phyloP scores from a whole-genome alignment of 2,888 invertebrate genomes.

The Calephelis perditalis region DNA sequence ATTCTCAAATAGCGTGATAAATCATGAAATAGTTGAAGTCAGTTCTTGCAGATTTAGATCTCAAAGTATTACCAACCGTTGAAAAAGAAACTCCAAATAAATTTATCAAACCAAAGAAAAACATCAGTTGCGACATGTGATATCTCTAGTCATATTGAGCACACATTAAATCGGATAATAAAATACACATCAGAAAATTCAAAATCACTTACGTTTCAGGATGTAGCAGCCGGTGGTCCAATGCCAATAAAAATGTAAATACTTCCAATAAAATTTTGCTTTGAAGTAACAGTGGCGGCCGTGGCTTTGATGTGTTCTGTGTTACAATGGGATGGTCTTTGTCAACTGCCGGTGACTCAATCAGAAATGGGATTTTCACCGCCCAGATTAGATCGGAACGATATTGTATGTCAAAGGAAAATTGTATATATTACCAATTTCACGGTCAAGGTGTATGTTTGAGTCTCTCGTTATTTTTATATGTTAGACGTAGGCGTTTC shows the following conservation, averaged over 20 bases:
- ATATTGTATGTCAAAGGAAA: constrained; percentile 8
- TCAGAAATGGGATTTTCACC: constrained; percentile 48
- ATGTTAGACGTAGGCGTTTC: too few relatives aligned
- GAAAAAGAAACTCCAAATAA: too few relatives aligned
- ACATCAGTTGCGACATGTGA: constrained; percentile 31
- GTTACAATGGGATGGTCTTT: constrained; percentile 56
- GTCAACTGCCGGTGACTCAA: constrained; percentile 39
- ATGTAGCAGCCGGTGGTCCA: constrained; percentile 63
- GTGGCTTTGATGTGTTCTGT: constrained; percentile 63
- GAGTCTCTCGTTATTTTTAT: too few relatives aligned
- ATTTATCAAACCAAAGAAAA: background rate
- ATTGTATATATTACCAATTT: background rate
- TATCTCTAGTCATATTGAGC: constrained; percentile 65
- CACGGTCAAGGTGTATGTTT: too few relatives aligned
- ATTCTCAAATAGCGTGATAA: too few relatives aligned
- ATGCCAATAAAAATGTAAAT: constrained; percentile 77
- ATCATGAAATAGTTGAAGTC: too few relatives aligned
- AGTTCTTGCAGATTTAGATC: too few relatives aligned
- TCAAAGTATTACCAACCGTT: too few relatives aligned
- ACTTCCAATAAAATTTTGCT: constrained; percentile 71
- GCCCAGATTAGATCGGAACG: constrained; percentile 37
- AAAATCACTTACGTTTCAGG: constrained; percentile 77
- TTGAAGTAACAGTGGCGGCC: constrained; percentile 54
- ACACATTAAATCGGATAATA: constrained; percentile 74
- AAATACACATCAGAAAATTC: constrained; percentile 77